phyloP scores from a whole-genome alignment of 2,888 invertebrate species.

The Ichneumon xanthorius region DNA sequence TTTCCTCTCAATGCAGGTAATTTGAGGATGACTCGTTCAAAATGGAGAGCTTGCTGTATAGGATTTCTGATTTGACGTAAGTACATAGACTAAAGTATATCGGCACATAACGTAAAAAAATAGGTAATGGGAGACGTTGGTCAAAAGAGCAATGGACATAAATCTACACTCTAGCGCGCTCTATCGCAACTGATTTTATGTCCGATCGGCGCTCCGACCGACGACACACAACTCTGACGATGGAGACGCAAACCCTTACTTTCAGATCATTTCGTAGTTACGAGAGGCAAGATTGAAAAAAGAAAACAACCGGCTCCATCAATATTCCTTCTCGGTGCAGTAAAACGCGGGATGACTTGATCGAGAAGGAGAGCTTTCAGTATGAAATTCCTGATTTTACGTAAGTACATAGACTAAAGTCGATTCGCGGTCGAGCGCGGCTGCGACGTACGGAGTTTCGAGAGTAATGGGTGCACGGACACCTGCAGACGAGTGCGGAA shows the following conservation, averaged over 20 bases:
- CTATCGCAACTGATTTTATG: background rate
- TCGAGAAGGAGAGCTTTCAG: conserved; percentile 18
- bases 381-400: conserved; percentile 42
- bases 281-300: background rate
- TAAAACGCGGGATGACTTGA: background rate
- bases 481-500: conserved; percentile 40
- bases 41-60: too few relatives aligned
- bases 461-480: conserved; percentile 31
- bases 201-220: background rate
- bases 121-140: background rate
- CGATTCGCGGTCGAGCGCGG: conserved; percentile 24
- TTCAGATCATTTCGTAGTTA: background rate
- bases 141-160: background rate
- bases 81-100: too few relatives aligned
- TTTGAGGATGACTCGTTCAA: too few relatives aligned
- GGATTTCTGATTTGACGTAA: too few relatives aligned
- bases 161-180: background rate
- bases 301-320: background rate
- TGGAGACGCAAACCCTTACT: background rate
- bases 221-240: background rate
- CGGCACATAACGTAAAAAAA: too few relatives aligned
- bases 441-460: conserved; percentile 25
- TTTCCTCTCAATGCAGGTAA: too few relatives aligned
- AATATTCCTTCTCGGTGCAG: background rate
- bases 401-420: conserved; percentile 34